Percentiles rank a stretch among this genome's conserved stretches.
phyloP scores from a whole-genome alignment of 2,888 invertebrate genomes.

The Himalopsyche kuldschensis region DNA sequence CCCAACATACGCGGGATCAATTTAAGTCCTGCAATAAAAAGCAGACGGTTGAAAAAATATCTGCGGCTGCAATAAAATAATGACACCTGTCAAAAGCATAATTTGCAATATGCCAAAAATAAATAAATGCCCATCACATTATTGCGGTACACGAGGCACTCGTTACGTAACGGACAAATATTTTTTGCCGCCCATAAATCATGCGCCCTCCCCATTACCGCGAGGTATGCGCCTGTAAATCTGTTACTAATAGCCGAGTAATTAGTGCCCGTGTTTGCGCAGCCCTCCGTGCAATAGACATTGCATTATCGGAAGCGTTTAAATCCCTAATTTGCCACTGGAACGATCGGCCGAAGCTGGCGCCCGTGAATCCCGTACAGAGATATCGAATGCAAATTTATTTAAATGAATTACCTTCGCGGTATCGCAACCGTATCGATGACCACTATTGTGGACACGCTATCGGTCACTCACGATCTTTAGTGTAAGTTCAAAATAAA shows the following conservation, averaged over 20 bases:
- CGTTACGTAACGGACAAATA: background rate
- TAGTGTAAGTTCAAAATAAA: background rate
- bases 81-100: background rate
- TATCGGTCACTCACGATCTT: background rate
- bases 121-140: background rate
- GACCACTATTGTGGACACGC: background rate
- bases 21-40: background rate
- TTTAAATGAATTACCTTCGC: background rate
- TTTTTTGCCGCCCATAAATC: background rate
- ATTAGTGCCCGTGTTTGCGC: conserved; percentile 12
- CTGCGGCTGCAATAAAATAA: background rate
- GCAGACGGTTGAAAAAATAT: background rate
- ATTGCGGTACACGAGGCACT: background rate
- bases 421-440: background rate
- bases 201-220: background rate
- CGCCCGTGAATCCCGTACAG: background rate
- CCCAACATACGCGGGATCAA: background rate
- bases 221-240: conserved; percentile 16
- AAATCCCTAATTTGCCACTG: conserved; percentile 29
- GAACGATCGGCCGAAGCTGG: conserved; percentile 7
- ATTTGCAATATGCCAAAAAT: conserved; percentile 1
- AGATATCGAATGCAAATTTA: background rate
- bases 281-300: background rate
- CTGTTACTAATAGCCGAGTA: conserved; percentile 25
- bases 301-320: conserved; percentile 26